Conservation (phyloP, 2,888 invertebrate species). For the Heliconius sara region DNA sequence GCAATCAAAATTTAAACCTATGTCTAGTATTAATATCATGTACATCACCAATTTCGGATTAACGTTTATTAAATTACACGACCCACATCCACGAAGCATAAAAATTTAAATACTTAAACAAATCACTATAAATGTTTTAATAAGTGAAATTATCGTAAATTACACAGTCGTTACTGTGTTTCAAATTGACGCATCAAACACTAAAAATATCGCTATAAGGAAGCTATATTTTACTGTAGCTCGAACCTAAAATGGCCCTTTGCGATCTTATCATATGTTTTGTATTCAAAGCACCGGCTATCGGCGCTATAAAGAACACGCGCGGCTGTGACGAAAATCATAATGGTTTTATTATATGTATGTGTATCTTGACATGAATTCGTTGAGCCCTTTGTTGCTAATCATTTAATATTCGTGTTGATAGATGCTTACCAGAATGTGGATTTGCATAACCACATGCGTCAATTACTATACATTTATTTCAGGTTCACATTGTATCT, state of each 20-base stretch:
- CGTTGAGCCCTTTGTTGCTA: slow-evolving; percentile 61
- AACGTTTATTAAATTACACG: too few species aligned
- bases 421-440: slow-evolving; percentile 25
- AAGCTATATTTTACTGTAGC: background rate
- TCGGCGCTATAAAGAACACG: slow-evolving; percentile 72
- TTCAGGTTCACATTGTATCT: too few species aligned
- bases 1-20: too few species aligned
- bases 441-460: background rate
- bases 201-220: background rate
- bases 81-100: too few species aligned
- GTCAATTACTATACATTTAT: background rate
- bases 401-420: slow-evolving; percentile 44
- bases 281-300: slow-evolving; percentile 66
- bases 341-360: slow-evolving; percentile 56
- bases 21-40: too few species aligned
- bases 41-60: too few species aligned
- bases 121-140: too few species aligned
- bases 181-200: background rate
- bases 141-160: too few species aligned
- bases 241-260: slow-evolving; percentile 53
- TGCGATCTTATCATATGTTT: slow-evolving; percentile 71
- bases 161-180: background rate
- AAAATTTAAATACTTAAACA: too few species aligned
- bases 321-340: slow-evolving; percentile 73
- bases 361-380: slow-evolving; percentile 57